Base-by-base conservation (phyloP, 2,797 vertebrate species). In the Hozukius guyotensis region DNA sequence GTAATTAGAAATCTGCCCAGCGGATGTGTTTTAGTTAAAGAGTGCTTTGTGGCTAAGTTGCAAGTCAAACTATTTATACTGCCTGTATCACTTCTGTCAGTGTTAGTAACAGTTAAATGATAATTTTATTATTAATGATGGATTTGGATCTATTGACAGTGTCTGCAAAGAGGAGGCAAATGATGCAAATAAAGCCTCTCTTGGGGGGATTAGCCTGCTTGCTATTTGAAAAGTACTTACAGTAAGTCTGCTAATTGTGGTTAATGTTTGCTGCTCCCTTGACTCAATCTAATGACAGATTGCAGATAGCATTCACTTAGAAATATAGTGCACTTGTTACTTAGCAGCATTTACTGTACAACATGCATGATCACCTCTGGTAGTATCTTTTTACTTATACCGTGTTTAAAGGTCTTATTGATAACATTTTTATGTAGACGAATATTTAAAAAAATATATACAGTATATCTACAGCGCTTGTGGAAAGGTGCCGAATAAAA, bases 1-100 rank as follows among this genome's bases (percentile, higher is more conserved):
- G 75, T 89, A 94, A 93, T 93, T 92, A 93, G 88, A 91, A 92
- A 92, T 84, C 81, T 85, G 88, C 90, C 87, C 81, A 20, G 69
- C 29, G 75, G 88, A 89, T 87, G 81, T 88, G 79, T 89, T 92
- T 88, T 75, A 83, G 78, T 88, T 81, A 79, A 91, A 87, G 61
- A 32, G 55, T 72, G 69, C 72, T 83, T 83, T 84, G 82, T 78
- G 70, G 79, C 56, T 25, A 75, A 82, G 77, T 83, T 78, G 72
- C 71, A 75, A 67, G 72, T 63, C 65, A 62, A 75, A 78, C 66
- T 64, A 56, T 18, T 46, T 46, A 46, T 42, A 16, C 66, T 27
- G 61, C 67, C 67, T 62, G 72, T 67, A 59, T 80, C 78, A 46
- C 60, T 64, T 81, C 74, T 77, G 53, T 70, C 20, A 5, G 22